Percentiles rank a stretch among this genome's conserved stretches.
These are phyloP conservation scores for Epinephelus moara DNA, from an alignment of 2,113 vertebrate genomes.

Conservation along the genomic window DNA sequence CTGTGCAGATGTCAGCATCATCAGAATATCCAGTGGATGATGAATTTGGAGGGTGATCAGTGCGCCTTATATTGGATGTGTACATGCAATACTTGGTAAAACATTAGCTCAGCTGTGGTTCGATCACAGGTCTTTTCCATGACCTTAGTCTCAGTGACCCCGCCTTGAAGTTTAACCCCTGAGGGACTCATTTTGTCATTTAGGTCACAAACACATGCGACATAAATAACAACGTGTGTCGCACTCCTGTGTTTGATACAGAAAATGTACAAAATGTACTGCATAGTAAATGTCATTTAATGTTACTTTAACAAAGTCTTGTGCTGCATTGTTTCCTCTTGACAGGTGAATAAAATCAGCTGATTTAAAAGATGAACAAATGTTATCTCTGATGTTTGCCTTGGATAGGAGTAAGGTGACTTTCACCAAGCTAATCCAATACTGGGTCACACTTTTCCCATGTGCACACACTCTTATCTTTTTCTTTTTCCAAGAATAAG, in stretches of 20 bases:
- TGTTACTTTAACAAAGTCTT: background rate
- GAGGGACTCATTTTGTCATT: conserved; percentile 38
- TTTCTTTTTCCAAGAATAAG: background rate
- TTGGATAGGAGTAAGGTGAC: conserved; percentile 65
- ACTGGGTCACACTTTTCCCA: conserved; percentile 14
- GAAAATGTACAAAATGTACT: background rate
- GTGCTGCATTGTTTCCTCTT: background rate
- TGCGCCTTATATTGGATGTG: conserved; percentile 66
- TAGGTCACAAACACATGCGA: conserved; percentile 42
- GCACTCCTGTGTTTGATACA: background rate
- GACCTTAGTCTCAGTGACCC: conserved; percentile 65
- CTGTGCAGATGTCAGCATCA: conserved; percentile 4
- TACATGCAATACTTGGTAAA: conserved; percentile 66
- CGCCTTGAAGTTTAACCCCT: conserved; percentile 50
- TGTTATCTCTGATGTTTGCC: conserved; percentile 74
- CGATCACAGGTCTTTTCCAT: conserved; percentile 55
- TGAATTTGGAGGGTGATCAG: conserved; percentile 17
- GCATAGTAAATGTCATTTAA: accelerated
- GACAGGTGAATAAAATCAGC: conserved; percentile 19
- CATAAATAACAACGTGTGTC: background rate
- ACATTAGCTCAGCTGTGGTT: conserved; percentile 70
- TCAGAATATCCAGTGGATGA: conserved; percentile 1
- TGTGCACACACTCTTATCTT: background rate
- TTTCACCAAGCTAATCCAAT: conserved; percentile 19
- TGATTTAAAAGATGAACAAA: conserved; percentile 50